Base-by-base conservation (phyloP, 1,140 invertebrate genomes). In the Drosophila pseudoananassae region DNA sequence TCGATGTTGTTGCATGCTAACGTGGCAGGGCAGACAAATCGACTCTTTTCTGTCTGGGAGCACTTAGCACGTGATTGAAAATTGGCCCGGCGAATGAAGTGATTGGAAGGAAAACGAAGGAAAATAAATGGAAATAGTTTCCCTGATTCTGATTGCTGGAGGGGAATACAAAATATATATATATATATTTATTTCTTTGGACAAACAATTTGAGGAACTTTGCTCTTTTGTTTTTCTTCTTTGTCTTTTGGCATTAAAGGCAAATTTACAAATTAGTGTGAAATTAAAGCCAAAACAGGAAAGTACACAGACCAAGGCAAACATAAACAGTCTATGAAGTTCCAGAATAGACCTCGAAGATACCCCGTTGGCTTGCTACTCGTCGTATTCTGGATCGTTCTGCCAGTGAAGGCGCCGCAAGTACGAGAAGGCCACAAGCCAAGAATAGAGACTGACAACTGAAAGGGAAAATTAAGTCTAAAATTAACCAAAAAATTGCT, bases 11-110 rank as follows among this genome's bases (percentile, higher is more conserved):
- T 82, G 83, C 78, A 87, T 78, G 82, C 82, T 74, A 75, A 78
- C 61, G 61, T 61, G 66, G 75, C 78, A 81, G 82, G 66, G 69
- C 78, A 87, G 83, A 87, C 83, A 87, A 88, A 87, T 88, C 75
- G 83, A 78, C 83, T 87, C 63, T 57, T 57, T 74, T 70, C 54
- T 59, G 69, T 78, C 71, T 83, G 76, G 55, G 76, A 65, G 83
- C 78, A 87, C 78, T 87, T 87, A 87, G 83, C 83, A 87, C 78
- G 83, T 87, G 83, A 87, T 87, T 88, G 82, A 88, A 88, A 85
- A 85, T 83, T 76, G 76, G 71, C 56, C 56, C 47, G 82, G 56
- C 38, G 5, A 82, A 87, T 87, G 82, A 87, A 87, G 82, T 88
- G 82, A 87, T 87, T 87, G 69, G 29, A 53, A 36, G 54, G 56